phyloP scores from a whole-genome alignment of 2,797 vertebrate species.

The Epinephelus malabaricus region DNA sequence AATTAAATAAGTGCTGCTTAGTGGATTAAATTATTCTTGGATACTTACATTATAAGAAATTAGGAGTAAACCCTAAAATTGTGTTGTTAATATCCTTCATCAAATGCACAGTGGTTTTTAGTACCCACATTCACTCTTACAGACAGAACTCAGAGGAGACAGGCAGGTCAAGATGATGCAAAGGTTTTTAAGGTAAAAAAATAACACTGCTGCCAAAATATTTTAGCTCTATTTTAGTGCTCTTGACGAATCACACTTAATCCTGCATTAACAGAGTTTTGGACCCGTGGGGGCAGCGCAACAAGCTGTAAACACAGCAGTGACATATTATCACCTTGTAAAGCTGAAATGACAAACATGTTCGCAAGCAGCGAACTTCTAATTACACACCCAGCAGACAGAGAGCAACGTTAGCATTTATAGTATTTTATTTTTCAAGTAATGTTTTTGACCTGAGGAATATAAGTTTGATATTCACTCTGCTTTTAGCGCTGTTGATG shows the following conservation, averaged over 20 bases:
- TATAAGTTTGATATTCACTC: no score
- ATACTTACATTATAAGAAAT: not conserved
- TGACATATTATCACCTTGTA: no score
- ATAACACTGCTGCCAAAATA: slow-evolving; percentile 14
- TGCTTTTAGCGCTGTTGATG: no score
- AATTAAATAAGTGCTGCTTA: not conserved
- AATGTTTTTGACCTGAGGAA: no score
- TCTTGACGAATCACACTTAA: not conserved
- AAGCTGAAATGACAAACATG: no score
- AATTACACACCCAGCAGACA: no score
- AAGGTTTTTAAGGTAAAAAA: not conserved
- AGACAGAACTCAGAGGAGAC: not conserved
- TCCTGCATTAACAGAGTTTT: not conserved
- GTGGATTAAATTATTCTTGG: not conserved
- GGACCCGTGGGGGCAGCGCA: no score
- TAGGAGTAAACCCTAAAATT: not conserved
- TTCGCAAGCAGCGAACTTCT: no score
- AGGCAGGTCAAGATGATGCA: not conserved
- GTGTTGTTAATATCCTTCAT: not conserved
- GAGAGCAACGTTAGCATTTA: no score
- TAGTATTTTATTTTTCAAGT: no score
- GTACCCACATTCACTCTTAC: not conserved
- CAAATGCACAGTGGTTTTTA: not conserved
- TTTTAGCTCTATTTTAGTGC: not conserved
- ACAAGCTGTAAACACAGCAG: no score